These are phyloP conservation scores for Ciona savignyi DNA, from an alignment of 23 tunicate species.

Conservation along the genomic window DNA sequence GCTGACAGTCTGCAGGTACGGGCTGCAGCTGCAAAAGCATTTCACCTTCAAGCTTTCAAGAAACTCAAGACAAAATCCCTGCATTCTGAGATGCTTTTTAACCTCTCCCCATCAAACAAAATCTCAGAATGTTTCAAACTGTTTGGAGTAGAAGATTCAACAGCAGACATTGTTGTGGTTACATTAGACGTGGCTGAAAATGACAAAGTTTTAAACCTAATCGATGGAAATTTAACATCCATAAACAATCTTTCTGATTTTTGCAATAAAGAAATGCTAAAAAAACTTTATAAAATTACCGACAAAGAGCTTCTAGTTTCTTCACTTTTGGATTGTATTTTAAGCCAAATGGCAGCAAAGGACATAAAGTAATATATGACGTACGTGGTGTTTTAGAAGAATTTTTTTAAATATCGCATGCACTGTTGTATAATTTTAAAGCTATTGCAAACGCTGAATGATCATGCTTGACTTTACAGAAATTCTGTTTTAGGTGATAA, in stretches of 20 bases:
- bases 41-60: slow-evolving; percentile 12
- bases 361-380: slow-evolving; percentile 49
- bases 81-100: slow-evolving; percentile 60
- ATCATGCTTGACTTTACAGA: too few species aligned
- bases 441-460: too few species aligned
- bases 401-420: too few species aligned
- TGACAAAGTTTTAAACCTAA: slow-evolving; percentile 6
- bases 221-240: slow-evolving; percentile 19
- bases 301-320: slow-evolving; percentile 20
- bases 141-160: slow-evolving; percentile 50
- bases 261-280: slow-evolving; percentile 12
- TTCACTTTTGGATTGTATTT: slow-evolving; percentile 32
- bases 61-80: slow-evolving; percentile 51
- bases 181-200: slow-evolving; percentile 12
- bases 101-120: slow-evolving; percentile 60
- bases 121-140: slow-evolving; percentile 57
- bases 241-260: slow-evolving; percentile 4
- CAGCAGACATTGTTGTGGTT: slow-evolving; percentile 22
- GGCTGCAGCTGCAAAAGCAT: slow-evolving; percentile 52
- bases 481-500: too few species aligned
- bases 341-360: slow-evolving; percentile 48
- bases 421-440: too few species aligned
- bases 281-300: slow-evolving; percentile 39
- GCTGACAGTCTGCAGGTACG: slow-evolving; percentile 50
- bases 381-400: too few species aligned